Conservation (phyloP, 2,888 invertebrate genomes). For the Idaea straminata region DNA sequence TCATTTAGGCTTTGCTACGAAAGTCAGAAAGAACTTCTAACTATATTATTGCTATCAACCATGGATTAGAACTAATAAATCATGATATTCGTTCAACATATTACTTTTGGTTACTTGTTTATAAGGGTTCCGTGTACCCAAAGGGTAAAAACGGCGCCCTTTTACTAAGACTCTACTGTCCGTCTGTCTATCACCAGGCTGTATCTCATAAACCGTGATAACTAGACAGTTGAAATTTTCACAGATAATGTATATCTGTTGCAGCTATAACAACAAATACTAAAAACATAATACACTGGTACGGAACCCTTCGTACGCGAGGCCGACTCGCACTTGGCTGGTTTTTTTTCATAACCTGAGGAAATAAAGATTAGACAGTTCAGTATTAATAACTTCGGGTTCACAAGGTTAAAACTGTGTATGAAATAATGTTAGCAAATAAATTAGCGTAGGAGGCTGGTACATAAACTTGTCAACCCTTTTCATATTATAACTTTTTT, state of each 20-base stretch:
- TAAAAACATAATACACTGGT: no score
- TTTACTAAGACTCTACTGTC: no score
- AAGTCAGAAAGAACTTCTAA: not conserved
- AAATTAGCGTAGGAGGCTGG: not conserved
- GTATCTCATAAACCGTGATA: no score
- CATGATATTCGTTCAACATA: not conserved
- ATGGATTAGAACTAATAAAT: not conserved
- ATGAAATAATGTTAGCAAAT: not conserved
- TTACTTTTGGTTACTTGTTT: not conserved
- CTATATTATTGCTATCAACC: not conserved
- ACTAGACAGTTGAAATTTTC: no score
- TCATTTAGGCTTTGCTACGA: not conserved
- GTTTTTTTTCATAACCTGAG: not conserved
- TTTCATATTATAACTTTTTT: not conserved
- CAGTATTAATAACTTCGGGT: not conserved
- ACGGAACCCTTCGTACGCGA: no score
- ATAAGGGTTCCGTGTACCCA: no score
- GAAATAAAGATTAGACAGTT: not conserved
- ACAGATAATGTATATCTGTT: no score
- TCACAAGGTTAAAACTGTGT: not conserved
- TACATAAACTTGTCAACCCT: not conserved
- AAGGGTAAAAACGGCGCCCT: no score
- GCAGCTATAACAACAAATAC: no score
- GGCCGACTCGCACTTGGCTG: no score
- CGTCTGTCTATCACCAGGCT: no score